phyloP scores from a whole-genome alignment of 2,797 vertebrate species.

The Morelia viridis region DNA sequence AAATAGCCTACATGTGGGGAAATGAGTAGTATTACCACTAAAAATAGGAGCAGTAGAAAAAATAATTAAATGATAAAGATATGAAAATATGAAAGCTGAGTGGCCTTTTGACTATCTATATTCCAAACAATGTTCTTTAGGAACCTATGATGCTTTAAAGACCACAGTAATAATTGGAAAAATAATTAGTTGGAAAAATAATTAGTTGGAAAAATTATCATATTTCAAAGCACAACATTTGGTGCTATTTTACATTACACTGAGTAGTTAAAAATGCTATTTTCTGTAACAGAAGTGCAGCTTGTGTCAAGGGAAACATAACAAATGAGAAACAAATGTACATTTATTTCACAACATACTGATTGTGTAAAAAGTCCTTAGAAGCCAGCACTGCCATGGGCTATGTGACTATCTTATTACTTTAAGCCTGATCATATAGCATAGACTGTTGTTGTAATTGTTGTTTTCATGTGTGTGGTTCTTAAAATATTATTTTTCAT shows the following conservation, averaged over 20 bases:
- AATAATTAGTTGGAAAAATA: not conserved
- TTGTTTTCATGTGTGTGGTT: not conserved
- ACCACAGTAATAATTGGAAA: not conserved
- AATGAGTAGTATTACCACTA: not conserved
- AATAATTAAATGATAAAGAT: not conserved
- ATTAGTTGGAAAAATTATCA: not conserved
- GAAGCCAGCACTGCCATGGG: not conserved
- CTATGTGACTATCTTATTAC: not conserved
- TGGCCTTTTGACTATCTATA: not conserved
- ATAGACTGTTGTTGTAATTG: not conserved
- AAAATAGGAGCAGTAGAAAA: not conserved
- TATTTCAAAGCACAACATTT: not conserved
- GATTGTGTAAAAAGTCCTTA: slow-evolving; percentile 5
- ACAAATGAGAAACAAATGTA: slow-evolving; percentile 22
- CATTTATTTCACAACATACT: slow-evolving; percentile 5
- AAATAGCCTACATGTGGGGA: not conserved
- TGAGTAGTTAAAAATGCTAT: not conserved
- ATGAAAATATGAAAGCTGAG: not conserved
- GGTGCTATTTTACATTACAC: not conserved
- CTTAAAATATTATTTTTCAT: not conserved
- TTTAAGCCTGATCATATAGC: not conserved
- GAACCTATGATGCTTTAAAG: not conserved
- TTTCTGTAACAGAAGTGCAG: not conserved
- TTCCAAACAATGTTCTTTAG: not conserved
- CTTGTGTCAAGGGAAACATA: not conserved